A percentile compares a stretch with the other conserved stretches of the same genome.
phyloP scores from a whole-genome alignment of 2,797 vertebrate species.

The Siniperca scherzeri region DNA sequence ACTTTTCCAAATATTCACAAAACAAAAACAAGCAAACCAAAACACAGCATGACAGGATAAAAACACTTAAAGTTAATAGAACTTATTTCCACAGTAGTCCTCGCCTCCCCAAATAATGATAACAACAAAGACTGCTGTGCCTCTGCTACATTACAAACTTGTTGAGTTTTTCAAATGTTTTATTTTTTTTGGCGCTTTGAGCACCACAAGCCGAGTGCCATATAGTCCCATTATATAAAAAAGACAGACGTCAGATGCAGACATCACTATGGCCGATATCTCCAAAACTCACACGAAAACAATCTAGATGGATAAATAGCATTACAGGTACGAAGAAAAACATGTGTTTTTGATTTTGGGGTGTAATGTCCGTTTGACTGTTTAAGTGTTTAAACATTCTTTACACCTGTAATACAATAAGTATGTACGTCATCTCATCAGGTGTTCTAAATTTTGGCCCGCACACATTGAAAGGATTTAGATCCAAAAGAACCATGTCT shows the following conservation, averaged over 20 bases:
- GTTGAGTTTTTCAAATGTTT: too few species aligned
- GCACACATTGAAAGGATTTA: neutral
- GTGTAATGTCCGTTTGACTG: too few species aligned
- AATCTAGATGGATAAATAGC: too few species aligned
- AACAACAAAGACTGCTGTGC: neutral
- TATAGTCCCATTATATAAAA: too few species aligned
- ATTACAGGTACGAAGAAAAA: too few species aligned
- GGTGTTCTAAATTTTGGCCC: neutral
- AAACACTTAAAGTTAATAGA: neutral
- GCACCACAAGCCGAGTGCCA: too few species aligned
- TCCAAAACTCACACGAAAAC: too few species aligned
- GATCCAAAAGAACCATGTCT: neutral
- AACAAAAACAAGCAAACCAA: neutral
- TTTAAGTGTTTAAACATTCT: neutral
- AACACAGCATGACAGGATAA: neutral
- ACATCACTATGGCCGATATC: too few species aligned
- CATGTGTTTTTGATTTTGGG: too few species aligned
- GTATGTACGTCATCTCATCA: neutral
- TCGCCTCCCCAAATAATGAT: neutral
- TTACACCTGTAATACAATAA: neutral
- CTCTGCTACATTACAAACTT: neutral
- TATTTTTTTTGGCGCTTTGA: too few species aligned
- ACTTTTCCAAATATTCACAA: neutral
- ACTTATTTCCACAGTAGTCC: neutral
- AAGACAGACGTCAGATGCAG: too few species aligned